These are phyloP conservation scores for Proctacanthus coquilletti DNA, from an alignment of 1,140 invertebrate species.

Conservation along the genomic window DNA sequence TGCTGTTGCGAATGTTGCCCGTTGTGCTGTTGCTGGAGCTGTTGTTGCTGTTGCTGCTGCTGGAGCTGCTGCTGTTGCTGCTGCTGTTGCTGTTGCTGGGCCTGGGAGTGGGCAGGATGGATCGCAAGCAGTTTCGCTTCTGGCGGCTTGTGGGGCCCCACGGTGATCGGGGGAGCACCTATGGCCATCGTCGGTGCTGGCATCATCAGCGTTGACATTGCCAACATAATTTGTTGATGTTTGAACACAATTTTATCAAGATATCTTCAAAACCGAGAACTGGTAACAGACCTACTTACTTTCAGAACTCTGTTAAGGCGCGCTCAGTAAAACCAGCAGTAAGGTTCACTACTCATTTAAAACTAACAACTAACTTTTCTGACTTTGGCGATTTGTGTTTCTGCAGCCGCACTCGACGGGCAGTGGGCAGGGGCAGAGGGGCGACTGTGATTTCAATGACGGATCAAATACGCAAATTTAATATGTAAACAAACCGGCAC, in stretches of 20 bases:
- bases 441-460: too few species aligned
- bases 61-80: constrained; percentile 13
- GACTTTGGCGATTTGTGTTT: too few species aligned
- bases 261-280: too few species aligned
- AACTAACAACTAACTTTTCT: too few species aligned
- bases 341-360: too few species aligned
- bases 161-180: constrained; percentile 28
- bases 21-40: constrained; percentile 14
- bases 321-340: too few species aligned
- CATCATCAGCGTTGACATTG: constrained; percentile 31
- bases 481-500: too few species aligned
- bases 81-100: constrained; percentile 13
- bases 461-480: too few species aligned
- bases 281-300: too few species aligned
- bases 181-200: constrained; percentile 28
- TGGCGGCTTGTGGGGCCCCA: constrained; percentile 29
- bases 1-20: constrained; percentile 10
- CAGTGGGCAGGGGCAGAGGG: too few species aligned
- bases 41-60: constrained; percentile 15
- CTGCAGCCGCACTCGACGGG: too few species aligned
- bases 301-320: not conserved
- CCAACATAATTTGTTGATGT: constrained; percentile 20
- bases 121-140: constrained; percentile 29
- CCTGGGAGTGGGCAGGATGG: constrained; percentile 16
- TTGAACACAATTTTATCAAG: not conserved